phyloP scores from a whole-genome alignment of 2,888 invertebrate genomes.

The Conchocele bisecta region DNA sequence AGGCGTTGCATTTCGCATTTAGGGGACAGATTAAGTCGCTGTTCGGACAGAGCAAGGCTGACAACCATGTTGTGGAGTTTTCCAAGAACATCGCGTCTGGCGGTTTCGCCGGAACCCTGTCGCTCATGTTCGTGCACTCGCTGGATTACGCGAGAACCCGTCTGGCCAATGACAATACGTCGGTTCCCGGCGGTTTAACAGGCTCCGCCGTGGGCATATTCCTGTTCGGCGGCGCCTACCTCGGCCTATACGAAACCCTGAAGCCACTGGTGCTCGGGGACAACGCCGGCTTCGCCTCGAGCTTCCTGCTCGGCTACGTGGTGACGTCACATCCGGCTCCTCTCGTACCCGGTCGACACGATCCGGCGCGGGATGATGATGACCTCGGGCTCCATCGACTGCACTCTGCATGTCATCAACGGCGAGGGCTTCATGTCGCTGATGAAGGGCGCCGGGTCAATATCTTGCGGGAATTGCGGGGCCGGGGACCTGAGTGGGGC shows the following conservation, averaged over 20 bases:
- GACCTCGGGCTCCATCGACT: slow-evolving; percentile 97
- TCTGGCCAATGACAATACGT: slow-evolving; percentile 82
- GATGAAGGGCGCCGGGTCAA: too few species aligned
- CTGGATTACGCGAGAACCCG: slow-evolving; percentile 82
- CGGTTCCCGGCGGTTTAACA: slow-evolving; percentile 81
- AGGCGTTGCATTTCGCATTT: slow-evolving; percentile 84
- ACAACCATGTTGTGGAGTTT: slow-evolving; percentile 77
- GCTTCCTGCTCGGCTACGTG: slow-evolving; percentile 81
- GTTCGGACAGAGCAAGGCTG: slow-evolving; percentile 85
- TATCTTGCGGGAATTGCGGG: too few species aligned
- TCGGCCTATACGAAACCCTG: slow-evolving; percentile 82
- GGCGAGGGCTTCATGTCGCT: slow-evolving; percentile 92
- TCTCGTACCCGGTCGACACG: slow-evolving; percentile 98
- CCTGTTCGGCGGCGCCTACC: slow-evolving; percentile 83
- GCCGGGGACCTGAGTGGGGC: too few species aligned
- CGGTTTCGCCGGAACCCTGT: slow-evolving; percentile 82
- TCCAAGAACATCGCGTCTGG: slow-evolving; percentile 89
- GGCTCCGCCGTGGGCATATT: slow-evolving; percentile 82
- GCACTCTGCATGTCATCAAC: slow-evolving; percentile 93
- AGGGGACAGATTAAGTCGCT: slow-evolving; percentile 93
- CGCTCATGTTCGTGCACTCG: slow-evolving; percentile 82
- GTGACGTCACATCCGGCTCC: too few species aligned
- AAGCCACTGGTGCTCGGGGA: slow-evolving; percentile 81
- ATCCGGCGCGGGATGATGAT: slow-evolving; percentile 98
- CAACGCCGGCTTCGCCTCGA: slow-evolving; percentile 71